Base-by-base conservation (phyloP, 2,113 vertebrate species). In the Holacanthus passer region DNA sequence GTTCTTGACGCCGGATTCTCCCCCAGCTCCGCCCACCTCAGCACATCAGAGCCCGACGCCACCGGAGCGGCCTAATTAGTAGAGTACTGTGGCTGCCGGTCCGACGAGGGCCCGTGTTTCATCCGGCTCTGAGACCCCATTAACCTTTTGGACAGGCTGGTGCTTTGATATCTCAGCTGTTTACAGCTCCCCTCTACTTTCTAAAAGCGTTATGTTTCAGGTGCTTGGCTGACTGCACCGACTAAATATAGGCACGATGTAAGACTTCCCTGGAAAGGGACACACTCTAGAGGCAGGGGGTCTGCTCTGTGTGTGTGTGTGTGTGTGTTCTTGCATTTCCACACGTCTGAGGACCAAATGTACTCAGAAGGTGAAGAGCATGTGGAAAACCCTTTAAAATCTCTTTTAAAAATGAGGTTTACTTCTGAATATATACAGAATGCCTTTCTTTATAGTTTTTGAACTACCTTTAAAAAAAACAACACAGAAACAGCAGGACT, bases 161-260 rank as follows among this genome's bases (percentile, higher is more conserved):
- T 62, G 81, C 88, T 90, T 87, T 89, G 89, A 90, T 86, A 89
- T 84, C 88, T 85, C 89, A 90, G 87, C 83, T 91, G 89, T 90
- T 92, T 89, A 87, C 82, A 73, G 81, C 77, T 72, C 66, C 24
- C 67, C 27, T 55, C 65, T 24, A 41, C 88, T 85, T 87, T 91
- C 78, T 76, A 35, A 79, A 84, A 88, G 89, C 63, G 53, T 93
- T 90, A 79, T 62, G 73, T 88, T 93, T 88, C 89, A 93, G 89
- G 87, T 84, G 70, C 80, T 92, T 75, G 88, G 89, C 86, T 60
- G 84, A 45, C 77, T 74, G 32, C 45, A 14, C 4, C 2, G 35
- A 66, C 89, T 94, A 94, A 93, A 94, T 90, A 93, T 94, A 94
- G 90, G 7, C 66, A 43, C 83, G 12, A 75, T 77, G 86, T 45